phyloP scores from a whole-genome alignment of 2,113 vertebrate species.

The Micronisus gabar region DNA sequence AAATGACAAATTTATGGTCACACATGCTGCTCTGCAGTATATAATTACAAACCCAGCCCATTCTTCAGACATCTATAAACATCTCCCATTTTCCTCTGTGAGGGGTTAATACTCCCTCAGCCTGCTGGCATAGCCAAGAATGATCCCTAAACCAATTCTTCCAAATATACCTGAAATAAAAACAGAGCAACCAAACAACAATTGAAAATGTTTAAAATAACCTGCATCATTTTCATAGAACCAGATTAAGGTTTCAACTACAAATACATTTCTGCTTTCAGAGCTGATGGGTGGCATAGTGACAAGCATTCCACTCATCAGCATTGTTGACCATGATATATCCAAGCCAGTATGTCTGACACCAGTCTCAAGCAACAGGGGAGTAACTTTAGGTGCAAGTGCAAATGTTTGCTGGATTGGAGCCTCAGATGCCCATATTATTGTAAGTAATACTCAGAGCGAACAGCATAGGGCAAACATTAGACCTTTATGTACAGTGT shows the following conservation, averaged over 20 bases:
- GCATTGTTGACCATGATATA: background rate
- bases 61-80: background rate
- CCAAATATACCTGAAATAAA: background rate
- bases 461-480: background rate
- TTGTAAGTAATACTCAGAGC: background rate
- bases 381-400: background rate
- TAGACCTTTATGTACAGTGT: background rate
- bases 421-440: background rate
- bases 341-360: background rate
- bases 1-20: background rate
- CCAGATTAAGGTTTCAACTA: background rate
- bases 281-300: background rate
- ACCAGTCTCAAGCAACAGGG: background rate
- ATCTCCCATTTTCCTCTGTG: background rate
- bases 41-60: background rate
- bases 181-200: background rate
- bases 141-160: background rate
- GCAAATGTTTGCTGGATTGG: background rate
- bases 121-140: background rate
- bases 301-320: background rate
- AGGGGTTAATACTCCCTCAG: background rate
- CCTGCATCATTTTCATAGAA: background rate
- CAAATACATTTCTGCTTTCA: background rate
- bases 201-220: background rate
- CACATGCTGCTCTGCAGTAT: background rate